A percentile compares a stretch with the other conserved stretches of the same genome.
Evolutionary conservation across 2,113 vertebrate genomes (phyloP).

Genomic region (Brachyhypopomus gauderio): DNA sequence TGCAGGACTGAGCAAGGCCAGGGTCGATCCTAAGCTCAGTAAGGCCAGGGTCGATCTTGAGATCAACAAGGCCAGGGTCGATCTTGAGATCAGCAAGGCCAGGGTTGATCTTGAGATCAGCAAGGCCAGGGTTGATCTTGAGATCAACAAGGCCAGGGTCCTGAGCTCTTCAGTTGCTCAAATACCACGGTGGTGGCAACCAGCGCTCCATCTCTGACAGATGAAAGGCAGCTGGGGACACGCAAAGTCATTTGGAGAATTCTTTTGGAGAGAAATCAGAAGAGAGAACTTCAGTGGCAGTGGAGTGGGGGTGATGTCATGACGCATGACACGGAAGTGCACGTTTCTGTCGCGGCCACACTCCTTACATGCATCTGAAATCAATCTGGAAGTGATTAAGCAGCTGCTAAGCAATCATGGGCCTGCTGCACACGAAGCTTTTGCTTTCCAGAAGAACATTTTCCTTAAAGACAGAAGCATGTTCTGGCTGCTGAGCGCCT

Average conservation of each 20-base stretch:
- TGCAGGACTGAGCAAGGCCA: conserved; percentile 28
- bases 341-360: background rate
- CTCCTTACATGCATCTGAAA: background rate
- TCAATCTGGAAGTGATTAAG: background rate
- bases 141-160: no score
- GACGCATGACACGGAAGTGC: background rate
- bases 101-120: no score
- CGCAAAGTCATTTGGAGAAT: conserved; percentile 1
- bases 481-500: conserved; percentile 6
- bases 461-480: conserved; percentile 7
- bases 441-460: conserved; percentile 3
- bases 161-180: no score
- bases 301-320: background rate
- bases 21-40: background rate
- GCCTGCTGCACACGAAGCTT: background rate
- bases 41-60: no score
- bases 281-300: background rate
- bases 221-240: conserved; percentile 46
- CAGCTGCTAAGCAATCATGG: background rate
- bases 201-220: background rate
- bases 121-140: no score
- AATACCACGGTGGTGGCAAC: no score
- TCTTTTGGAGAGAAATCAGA: conserved; percentile 48
- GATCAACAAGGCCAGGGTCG: no score
- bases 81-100: no score